Percentiles rank a stretch among this genome's conserved stretches.
These are phyloP conservation scores for Eilema griseolum DNA, from an alignment of 2,888 invertebrate species.

Conservation along the genomic window DNA sequence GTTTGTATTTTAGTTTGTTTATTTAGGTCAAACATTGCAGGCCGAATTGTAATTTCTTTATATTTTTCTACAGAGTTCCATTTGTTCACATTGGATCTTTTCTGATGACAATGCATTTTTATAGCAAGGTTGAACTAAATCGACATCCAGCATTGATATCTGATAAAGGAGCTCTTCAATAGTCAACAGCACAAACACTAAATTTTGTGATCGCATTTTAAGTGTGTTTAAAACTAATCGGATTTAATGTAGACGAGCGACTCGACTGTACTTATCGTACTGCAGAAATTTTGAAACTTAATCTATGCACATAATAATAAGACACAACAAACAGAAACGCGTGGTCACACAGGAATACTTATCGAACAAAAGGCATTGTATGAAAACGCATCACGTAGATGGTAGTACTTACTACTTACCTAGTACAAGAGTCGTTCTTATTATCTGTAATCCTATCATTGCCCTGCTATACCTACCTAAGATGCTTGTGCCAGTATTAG, in stretches of 20 bases:
- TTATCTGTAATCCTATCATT: background rate
- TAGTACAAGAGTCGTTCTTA: background rate
- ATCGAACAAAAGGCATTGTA: constrained; percentile 26
- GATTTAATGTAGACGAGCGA: background rate
- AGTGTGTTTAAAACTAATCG: background rate
- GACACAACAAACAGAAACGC: constrained; percentile 30
- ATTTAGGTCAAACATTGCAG: no score
- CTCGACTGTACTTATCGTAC: background rate
- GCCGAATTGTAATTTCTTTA: no score
- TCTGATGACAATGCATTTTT: background rate
- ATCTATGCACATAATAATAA: constrained; percentile 48
- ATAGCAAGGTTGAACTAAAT: background rate
- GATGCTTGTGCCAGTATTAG: background rate
- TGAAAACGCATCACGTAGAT: constrained; percentile 18
- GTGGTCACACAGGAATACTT: constrained; percentile 33
- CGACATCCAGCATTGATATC: background rate
- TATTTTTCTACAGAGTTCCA: no score
- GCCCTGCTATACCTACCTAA: background rate
- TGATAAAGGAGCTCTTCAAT: background rate
- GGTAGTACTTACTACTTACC: no score
- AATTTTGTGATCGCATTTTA: background rate
- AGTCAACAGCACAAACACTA: background rate
- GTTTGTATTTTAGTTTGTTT: no score
- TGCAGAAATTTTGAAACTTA: constrained; percentile 18
- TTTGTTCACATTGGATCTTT: no score